phyloP scores from a whole-genome alignment of 2,888 invertebrate species.

The Ariolimax columbianus region DNA sequence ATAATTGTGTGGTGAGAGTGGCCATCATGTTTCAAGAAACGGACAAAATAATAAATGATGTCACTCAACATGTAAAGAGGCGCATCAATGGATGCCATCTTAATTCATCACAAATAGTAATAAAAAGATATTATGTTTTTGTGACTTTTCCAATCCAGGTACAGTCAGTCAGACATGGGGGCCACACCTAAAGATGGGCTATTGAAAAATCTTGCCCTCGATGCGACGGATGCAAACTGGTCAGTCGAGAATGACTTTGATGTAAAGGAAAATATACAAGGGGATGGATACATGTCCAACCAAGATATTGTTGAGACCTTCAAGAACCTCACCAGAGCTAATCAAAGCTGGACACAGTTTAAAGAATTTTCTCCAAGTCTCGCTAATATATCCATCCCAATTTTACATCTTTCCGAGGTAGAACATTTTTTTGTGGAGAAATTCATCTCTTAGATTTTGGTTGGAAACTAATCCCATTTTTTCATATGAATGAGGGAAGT shows the following conservation, averaged over 20 bases:
- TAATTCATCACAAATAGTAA: too few relatives aligned
- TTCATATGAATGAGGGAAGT: too few relatives aligned
- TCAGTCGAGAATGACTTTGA: constrained; percentile 78
- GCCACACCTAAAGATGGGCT: constrained; percentile 82
- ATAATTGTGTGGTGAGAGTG: too few relatives aligned
- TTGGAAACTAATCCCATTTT: too few relatives aligned
- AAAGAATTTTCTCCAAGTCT: not conserved
- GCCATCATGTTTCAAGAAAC: too few relatives aligned
- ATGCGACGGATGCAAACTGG: constrained; percentile 84
- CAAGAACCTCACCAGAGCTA: constrained; percentile 54
- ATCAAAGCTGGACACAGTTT: constrained; percentile 45
- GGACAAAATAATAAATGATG: too few relatives aligned
- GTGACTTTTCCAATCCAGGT: not conserved
- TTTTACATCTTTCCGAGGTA: constrained; percentile 63
- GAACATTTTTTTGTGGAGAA: too few relatives aligned
- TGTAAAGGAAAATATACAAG: constrained; percentile 78
- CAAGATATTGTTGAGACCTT: constrained; percentile 82
- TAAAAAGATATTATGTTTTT: too few relatives aligned
- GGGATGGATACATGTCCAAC: constrained; percentile 84
- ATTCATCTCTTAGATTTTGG: not conserved
- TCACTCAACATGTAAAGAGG: too few relatives aligned
- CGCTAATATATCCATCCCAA: constrained; percentile 59
- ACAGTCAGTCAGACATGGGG: constrained; percentile 82
- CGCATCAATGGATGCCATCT: too few relatives aligned
- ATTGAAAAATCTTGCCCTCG: constrained; percentile 88